A percentile compares a stretch with the other conserved stretches of the same genome.
These are phyloP conservation scores for Peromyscus maniculatus DNA, from an alignment of 2,113 vertebrate species.

Conservation along the genomic window DNA sequence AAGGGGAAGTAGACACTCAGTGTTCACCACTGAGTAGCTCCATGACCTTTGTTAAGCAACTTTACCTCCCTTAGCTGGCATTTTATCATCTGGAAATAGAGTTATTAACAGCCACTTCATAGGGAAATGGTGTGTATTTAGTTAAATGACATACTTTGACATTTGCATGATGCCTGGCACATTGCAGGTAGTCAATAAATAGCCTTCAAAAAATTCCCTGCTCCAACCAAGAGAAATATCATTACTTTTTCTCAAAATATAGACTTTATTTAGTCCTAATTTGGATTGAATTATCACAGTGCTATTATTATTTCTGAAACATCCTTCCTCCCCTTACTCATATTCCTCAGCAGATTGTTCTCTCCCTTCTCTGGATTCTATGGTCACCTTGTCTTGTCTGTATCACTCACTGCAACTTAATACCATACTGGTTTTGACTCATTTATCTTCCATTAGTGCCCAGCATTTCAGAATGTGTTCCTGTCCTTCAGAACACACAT, in stretches of 20 bases:
- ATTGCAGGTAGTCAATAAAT: not conserved
- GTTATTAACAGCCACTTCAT: not conserved
- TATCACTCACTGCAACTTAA: not conserved
- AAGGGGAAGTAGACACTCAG: not conserved
- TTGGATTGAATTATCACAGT: not conserved
- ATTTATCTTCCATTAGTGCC: not conserved
- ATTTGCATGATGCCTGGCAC: not conserved
- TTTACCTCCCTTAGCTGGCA: not conserved
- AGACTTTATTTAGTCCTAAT: not conserved
- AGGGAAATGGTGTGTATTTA: not conserved
- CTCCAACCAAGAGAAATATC: not conserved
- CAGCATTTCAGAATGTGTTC: slow-evolving; percentile 35
- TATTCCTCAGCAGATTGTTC: not conserved
- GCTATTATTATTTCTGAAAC: not conserved
- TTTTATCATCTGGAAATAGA: not conserved
- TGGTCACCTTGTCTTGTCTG: not conserved
- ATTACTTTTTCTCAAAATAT: slow-evolving; percentile 14
- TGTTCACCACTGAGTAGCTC: not conserved
- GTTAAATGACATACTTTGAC: not conserved
- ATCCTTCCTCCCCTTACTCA: not conserved
- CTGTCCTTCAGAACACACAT: slow-evolving; percentile 32
- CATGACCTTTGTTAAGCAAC: not conserved
- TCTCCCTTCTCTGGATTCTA: not conserved
- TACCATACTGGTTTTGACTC: not conserved
- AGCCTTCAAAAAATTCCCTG: not conserved